phyloP scores from a whole-genome alignment of 2,797 vertebrate species.

The Mallotus villosus region DNA sequence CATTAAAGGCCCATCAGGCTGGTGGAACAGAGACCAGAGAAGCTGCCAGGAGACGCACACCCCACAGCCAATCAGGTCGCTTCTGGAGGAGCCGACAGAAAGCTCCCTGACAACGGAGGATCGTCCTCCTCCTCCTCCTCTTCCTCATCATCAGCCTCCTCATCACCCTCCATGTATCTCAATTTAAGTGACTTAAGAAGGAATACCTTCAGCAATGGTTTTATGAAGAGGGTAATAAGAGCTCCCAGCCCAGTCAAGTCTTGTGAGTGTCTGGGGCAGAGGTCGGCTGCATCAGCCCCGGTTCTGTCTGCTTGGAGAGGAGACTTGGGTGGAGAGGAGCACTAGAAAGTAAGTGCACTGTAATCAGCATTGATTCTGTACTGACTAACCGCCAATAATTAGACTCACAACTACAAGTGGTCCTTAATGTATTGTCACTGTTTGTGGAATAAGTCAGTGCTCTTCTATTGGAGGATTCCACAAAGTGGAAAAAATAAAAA shows the following conservation, averaged over 20 bases:
- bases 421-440: no score
- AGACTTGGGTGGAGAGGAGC: background rate
- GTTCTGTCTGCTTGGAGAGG: background rate
- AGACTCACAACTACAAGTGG: no score
- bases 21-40: constrained; percentile 17
- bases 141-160: constrained; percentile 37
- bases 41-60: constrained; percentile 34
- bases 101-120: constrained; percentile 63
- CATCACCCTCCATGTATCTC: constrained; percentile 49
- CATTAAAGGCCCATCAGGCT: constrained; percentile 33
- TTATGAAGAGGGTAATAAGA: no score
- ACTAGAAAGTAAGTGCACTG: background rate
- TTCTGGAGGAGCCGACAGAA: constrained; percentile 41
- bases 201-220: constrained; percentile 20
- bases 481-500: no score
- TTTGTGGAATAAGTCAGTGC: no score
- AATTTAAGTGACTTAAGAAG: constrained; percentile 46
- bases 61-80: constrained; percentile 63
- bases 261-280: background rate
- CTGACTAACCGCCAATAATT: no score
- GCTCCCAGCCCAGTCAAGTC: background rate
- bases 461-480: background rate
- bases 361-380: background rate
- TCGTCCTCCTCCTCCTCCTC: constrained; percentile 52
- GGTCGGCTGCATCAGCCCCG: background rate